These are phyloP conservation scores for Carlito syrichta DNA, from an alignment of 2,113 vertebrate species.

Conservation along the genomic window DNA sequence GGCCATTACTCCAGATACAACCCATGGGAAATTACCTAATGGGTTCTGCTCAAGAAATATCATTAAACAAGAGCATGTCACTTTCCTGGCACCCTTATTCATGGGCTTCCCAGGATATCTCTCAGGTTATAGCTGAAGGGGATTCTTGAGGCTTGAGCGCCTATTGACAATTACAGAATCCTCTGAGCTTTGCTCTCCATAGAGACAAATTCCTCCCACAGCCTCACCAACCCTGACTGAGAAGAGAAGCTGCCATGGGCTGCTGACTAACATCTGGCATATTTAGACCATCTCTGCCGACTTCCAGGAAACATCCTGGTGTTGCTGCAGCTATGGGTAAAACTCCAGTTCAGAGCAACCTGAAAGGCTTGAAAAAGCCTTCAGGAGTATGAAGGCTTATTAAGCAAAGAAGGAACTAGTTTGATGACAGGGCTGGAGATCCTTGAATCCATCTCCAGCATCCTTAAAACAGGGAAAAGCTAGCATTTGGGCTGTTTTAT, in stretches of 20 bases:
- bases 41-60: neutral
- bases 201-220: neutral
- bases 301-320: neutral
- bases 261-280: neutral
- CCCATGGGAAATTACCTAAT: conserved; percentile 46
- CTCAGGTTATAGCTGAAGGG: neutral
- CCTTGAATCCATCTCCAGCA: neutral
- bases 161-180: neutral
- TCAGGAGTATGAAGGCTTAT: neutral
- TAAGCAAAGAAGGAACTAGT: neutral
- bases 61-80: neutral
- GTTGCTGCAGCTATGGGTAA: neutral
- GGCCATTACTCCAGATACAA: neutral
- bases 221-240: neutral
- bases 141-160: neutral
- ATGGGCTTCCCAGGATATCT: neutral
- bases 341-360: neutral
- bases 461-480: neutral
- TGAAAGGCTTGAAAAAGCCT: neutral
- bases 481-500: neutral
- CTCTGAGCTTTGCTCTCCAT: neutral
- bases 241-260: neutral
- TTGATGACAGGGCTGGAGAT: neutral
- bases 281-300: neutral
- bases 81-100: neutral